Percentiles rank a stretch among this genome's conserved stretches.
Evolutionary conservation across 2,113 vertebrate species (phyloP).

Genomic region (Willisornis vidua): DNA sequence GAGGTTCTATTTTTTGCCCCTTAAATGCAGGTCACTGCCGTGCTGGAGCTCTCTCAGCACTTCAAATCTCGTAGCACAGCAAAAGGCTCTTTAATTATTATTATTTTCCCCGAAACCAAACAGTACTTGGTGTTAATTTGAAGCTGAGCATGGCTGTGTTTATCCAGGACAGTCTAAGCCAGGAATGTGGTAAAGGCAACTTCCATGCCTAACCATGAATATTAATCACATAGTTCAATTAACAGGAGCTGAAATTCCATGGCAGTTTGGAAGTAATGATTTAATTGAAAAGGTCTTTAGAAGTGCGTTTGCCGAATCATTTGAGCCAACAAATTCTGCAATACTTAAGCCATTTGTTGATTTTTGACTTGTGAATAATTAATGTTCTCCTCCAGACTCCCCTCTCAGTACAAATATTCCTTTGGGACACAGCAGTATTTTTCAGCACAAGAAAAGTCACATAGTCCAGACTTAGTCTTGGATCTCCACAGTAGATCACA

Average conservation of each 20-base stretch:
- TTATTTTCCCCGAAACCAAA: neutral
- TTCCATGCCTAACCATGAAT: conserved; percentile 37
- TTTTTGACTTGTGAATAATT: conserved; percentile 60
- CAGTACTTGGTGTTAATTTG: neutral
- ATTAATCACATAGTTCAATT: conserved; percentile 60
- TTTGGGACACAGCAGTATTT: neutral
- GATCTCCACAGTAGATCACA: neutral
- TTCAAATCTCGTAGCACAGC: neutral
- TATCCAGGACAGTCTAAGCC: conserved; percentile 25
- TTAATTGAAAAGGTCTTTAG: conserved; percentile 50
- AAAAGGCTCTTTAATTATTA: neutral
- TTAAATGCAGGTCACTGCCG: neutral
- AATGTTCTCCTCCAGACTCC: conserved; percentile 32
- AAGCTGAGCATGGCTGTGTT: neutral
- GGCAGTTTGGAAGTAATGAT: conserved; percentile 44
- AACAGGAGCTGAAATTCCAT: conserved; percentile 56
- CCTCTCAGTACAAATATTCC: conserved; percentile 41
- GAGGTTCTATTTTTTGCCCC: neutral
- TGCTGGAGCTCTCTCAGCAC: neutral
- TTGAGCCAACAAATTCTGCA: conserved; percentile 25
- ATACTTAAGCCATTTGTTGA: conserved; percentile 52
- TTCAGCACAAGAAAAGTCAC: neutral
- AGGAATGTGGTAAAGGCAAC: conserved; percentile 25
- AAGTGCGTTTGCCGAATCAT: neutral
- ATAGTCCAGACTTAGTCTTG: conserved; percentile 5